Evolutionary conservation across 2,113 vertebrate genomes (phyloP), one percentile per base, ranked within the genome.

Genomic region (Leptosomus discolor): DNA sequence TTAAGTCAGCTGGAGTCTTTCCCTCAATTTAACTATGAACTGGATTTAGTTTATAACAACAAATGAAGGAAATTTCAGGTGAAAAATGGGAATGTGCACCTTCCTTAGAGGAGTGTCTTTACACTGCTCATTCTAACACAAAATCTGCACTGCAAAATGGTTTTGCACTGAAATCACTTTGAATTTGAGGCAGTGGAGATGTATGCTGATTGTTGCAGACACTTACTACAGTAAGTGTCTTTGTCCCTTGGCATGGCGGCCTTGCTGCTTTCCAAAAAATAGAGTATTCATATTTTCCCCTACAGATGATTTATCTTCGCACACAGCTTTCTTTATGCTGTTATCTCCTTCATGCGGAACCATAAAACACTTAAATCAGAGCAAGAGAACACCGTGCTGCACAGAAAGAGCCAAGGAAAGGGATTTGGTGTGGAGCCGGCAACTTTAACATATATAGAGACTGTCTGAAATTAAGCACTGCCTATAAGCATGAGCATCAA

Each of bases 271-370:
- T 94, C 76, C 60, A 90, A 76, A 95, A 96, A 68, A 30, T 5
- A 56, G 9, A 36, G 30, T 20, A 15, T 50, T 94, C 53, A 14
- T 85, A 30, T 93, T 85, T 88, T 78, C 29, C 37, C 70, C 67
- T 90, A 54, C 57, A 88, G 45, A 85, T 84, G 57, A 97, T 92
- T 95, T 97, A 90, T 88, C 96, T 92, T 79, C 75, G 85, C 57
- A 73, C 89, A 88, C 83, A 92, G 91, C 80, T 92, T 94, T 92
- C 53, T 36, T 95, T 86, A 85, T 80, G 61, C 70, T 95, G 74
- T 95, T 95, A 91, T 91, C 77, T 95, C 63, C 79, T 95, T 92
- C 88, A 91, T 82, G 84, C 91, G 61, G 69, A 92, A 90, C 57
- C 63, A 64, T n/a, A 69, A 91, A 94, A 85, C 46, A 81, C 48